Base-by-base conservation (phyloP, 2,113 vertebrate genomes). In the Amblyornis subalaris region DNA sequence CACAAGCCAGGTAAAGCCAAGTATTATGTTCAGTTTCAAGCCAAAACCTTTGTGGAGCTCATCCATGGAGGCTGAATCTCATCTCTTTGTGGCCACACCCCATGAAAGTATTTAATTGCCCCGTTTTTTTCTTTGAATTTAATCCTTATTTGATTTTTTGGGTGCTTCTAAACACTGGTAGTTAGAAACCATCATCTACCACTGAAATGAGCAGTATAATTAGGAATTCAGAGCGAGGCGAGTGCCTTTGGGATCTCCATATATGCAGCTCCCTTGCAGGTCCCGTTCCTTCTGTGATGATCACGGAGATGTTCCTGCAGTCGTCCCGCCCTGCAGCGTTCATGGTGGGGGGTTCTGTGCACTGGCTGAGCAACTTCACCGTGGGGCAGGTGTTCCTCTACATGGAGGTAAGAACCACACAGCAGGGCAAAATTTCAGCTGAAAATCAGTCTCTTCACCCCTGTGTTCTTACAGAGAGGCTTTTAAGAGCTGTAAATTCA, bases 241-340 rank as follows among this genome's bases (percentile, higher is more conserved):
- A 3, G 2, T 45, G 53, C 57, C n/a, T 77, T 15, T 22, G 42
- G 58, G 44, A 3, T 44, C 19, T 18, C 6, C 31, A 67, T 21
- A 54, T 1, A 11, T 35, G 29, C 21, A 48, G 28, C 80, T 75
- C 35, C 40, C 80, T 44, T 91, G 36, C 62, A 99, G 99, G 99
- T 92, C 97, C 99, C 5, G 98, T 99, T 83, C 99, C 99, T 1
- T 97, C 96, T 1, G 98, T 99, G 95, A 93, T 99, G 69, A 98
- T 99, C 94, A 99, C 98, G 0, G 99, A 99, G 97, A 98, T 99
- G 98, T 99, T 99, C 97, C 97, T 99, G 79, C 99, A 99, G 97
- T 98, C 99, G 1, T 99, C 99, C n/a, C 97, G 99, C 25, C 98
- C 99, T 0, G 97, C 99, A 0, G 99, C 99, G 1, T 99, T 98